phyloP scores from a whole-genome alignment of 1,140 invertebrate species.

The Antheraea mylitta region DNA sequence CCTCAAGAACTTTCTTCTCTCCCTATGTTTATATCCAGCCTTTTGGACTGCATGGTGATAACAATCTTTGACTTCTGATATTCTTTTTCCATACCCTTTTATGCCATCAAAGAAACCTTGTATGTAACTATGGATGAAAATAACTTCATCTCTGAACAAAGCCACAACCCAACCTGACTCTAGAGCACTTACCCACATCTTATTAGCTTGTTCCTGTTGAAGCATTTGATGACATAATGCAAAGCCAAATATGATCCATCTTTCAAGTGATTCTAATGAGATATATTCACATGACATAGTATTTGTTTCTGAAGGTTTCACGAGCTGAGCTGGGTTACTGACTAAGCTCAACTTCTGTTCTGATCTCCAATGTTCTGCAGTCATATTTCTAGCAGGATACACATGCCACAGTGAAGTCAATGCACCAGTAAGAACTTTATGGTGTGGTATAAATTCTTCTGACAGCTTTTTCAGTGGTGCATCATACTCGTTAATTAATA shows the following conservation, averaged over 20 bases:
- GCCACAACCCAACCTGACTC: slow-evolving; percentile 96
- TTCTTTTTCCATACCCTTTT: slow-evolving; percentile 95
- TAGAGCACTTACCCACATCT: slow-evolving; percentile 94
- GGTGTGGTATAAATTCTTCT: slow-evolving; percentile 98
- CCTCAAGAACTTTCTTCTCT: slow-evolving; percentile 96
- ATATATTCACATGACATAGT: slow-evolving; percentile 98
- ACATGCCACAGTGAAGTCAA: slow-evolving; percentile 92
- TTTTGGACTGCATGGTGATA: slow-evolving; percentile 94
- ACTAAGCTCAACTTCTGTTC: slow-evolving; percentile 97
- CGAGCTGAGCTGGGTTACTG: slow-evolving; percentile 92
- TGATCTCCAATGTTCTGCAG: slow-evolving; percentile 95
- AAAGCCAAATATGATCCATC: slow-evolving; percentile 98
- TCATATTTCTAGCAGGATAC: slow-evolving; percentile 93
- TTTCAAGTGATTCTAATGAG: slow-evolving; percentile 96
- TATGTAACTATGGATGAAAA: slow-evolving; percentile 97
- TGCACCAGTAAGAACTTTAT: slow-evolving; percentile 91
- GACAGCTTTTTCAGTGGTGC: slow-evolving; percentile 96
- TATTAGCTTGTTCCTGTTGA: slow-evolving; percentile 88
- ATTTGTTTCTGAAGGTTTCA: slow-evolving; percentile 96
- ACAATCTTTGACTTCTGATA: slow-evolving; percentile 96
- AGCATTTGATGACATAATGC: slow-evolving; percentile 93
- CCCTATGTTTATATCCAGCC: slow-evolving; percentile 93
- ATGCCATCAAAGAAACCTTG: slow-evolving; percentile 96
- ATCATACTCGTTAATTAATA: slow-evolving; percentile 99
- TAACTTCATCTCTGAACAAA: slow-evolving; percentile 97